A percentile compares a stretch with the other conserved stretches of the same genome.
phyloP scores from a whole-genome alignment of 2,113 vertebrate species.

The Scalopus aquaticus region DNA sequence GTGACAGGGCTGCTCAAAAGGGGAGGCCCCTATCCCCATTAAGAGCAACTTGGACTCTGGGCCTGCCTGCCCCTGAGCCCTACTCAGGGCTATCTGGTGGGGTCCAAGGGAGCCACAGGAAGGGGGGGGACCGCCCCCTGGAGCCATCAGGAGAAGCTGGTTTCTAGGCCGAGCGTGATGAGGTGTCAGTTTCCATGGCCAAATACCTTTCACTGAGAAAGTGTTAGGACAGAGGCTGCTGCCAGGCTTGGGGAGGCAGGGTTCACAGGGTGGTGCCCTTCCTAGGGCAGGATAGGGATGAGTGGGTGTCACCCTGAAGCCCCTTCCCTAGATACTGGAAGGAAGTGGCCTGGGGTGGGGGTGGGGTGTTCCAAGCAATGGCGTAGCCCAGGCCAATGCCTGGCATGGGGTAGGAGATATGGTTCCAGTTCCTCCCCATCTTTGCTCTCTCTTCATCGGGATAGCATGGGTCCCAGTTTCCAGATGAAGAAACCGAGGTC shows the following conservation, averaged over 20 bases:
- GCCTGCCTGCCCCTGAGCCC: not conserved
- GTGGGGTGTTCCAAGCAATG: not conserved
- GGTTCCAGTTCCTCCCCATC: not conserved
- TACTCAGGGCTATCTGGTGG: not conserved
- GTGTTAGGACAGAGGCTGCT: not conserved
- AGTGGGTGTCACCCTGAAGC: not conserved
- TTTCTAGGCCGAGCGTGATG: constrained; percentile 39
- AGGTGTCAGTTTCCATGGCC: constrained; percentile 45
- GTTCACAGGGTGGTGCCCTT: not conserved
- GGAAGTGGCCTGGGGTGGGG: not conserved
- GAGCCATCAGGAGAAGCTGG: not conserved
- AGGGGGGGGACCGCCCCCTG: not conserved
- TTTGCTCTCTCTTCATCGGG: not conserved
- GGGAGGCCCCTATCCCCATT: not conserved
- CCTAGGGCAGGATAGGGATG: not conserved
- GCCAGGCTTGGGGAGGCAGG: not conserved
- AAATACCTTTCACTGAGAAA: constrained; percentile 59
- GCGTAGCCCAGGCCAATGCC: not conserved
- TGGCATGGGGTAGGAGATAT: not conserved
- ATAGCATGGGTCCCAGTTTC: not conserved
- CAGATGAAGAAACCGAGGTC: constrained; percentile 46
- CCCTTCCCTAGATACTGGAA: not conserved
- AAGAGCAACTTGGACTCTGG: no score
- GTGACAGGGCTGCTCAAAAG: not conserved
- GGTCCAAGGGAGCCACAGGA: not conserved